Conservation (phyloP, 1,140 invertebrate genomes). For the Cotesia glomerata region DNA sequence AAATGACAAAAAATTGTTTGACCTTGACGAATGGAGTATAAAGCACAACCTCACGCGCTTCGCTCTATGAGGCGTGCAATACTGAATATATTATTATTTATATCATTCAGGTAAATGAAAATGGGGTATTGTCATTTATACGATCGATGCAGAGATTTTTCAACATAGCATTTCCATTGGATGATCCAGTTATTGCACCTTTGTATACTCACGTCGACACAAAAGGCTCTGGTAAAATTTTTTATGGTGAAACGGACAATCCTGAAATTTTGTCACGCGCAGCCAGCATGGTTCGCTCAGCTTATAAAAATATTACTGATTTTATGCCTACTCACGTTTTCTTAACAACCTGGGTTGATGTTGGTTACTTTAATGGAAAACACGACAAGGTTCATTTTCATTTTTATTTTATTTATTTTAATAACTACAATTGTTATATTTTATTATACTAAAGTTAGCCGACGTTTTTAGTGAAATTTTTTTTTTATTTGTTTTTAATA, state of each 20-base stretch:
- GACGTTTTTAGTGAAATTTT: too few relatives aligned
- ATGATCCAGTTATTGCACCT: slow-evolving; percentile 87
- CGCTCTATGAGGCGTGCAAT: too few relatives aligned
- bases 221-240: slow-evolving; percentile 74
- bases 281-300: slow-evolving; percentile 70
- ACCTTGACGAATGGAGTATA: too few relatives aligned
- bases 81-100: slow-evolving; percentile 10
- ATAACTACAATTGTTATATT: slow-evolving; percentile 16
- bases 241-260: slow-evolving; percentile 78
- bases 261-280: slow-evolving; percentile 70
- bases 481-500: too few relatives aligned
- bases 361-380: slow-evolving; percentile 70
- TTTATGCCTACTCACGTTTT: slow-evolving; percentile 71
- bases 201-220: slow-evolving; percentile 92
- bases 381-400: slow-evolving; percentile 68
- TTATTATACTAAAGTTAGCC: too few relatives aligned
- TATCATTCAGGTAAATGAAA: slow-evolving; percentile 80
- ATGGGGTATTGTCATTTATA: slow-evolving; percentile 89
- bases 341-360: slow-evolving; percentile 75
- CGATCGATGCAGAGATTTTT: slow-evolving; percentile 84
- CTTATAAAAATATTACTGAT: slow-evolving; percentile 71
- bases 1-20: too few relatives aligned
- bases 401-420: too few relatives aligned
- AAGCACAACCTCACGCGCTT: too few relatives aligned
- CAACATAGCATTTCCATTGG: slow-evolving; percentile 88